phyloP scores from a whole-genome alignment of 2,113 vertebrate genomes.

The Salvator merianae region DNA sequence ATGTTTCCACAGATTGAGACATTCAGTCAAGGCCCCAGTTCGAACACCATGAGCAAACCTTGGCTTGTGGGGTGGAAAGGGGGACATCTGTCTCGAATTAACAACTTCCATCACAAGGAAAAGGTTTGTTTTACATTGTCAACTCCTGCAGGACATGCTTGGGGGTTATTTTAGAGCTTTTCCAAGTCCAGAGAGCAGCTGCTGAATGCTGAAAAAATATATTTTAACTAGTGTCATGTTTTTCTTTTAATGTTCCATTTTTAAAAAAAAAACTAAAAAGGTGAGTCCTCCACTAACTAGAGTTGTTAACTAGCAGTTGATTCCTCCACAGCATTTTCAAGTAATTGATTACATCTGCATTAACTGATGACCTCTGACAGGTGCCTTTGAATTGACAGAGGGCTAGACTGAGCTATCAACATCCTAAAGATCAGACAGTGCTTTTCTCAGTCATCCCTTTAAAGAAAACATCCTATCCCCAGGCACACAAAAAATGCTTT shows the following conservation, averaged over 20 bases:
- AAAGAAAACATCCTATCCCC: no score
- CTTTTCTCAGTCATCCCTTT: no score
- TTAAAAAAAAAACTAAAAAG: no score
- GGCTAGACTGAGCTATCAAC: no score
- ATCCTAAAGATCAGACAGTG: no score
- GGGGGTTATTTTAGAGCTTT: not conserved
- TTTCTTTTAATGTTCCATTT: no score
- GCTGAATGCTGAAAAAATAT: not conserved
- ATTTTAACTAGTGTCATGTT: no score
- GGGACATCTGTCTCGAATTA: not conserved
- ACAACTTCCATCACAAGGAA: not conserved
- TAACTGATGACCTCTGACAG: no score
- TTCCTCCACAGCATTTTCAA: not conserved
- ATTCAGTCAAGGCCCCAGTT: not conserved
- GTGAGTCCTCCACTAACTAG: no score
- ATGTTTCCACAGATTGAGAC: conserved; percentile 12
- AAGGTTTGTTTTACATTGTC: not conserved
- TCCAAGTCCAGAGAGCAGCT: not conserved
- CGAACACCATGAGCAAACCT: not conserved
- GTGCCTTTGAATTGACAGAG: no score
- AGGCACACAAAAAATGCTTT: no score
- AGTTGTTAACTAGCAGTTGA: not conserved
- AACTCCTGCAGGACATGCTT: not conserved
- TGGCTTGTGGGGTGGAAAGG: not conserved
- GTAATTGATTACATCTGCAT: no score